These are phyloP conservation scores for Dynastes hyllus DNA, from an alignment of 2,888 invertebrate species.

Conservation along the genomic window DNA sequence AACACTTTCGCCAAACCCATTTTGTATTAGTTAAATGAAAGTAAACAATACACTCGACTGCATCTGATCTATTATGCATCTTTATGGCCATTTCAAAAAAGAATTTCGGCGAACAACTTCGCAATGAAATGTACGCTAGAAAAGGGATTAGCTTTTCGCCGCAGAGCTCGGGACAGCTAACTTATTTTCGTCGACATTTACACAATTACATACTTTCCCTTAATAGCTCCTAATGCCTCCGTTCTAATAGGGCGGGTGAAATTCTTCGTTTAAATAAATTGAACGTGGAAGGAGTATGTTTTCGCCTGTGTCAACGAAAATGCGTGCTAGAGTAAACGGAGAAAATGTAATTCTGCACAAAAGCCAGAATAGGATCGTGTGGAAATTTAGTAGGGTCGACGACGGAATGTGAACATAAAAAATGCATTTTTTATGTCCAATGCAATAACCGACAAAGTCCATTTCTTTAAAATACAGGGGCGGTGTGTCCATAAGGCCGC, in stretches of 20 bases:
- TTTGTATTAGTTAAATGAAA: too few relatives aligned
- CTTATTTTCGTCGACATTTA: constrained; percentile 3
- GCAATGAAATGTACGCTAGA: too few relatives aligned
- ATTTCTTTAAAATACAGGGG: too few relatives aligned
- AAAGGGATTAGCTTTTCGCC: too few relatives aligned
- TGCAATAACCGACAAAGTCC: too few relatives aligned
- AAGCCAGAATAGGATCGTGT: background rate
- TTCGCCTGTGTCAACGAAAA: background rate
- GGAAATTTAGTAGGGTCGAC: background rate
- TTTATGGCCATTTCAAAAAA: too few relatives aligned
- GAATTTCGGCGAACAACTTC: too few relatives aligned
- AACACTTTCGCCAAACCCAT: too few relatives aligned
- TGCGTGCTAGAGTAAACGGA: background rate
- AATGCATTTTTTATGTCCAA: too few relatives aligned
- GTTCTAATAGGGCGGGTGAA: background rate
- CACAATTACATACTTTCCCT: constrained; percentile 17
- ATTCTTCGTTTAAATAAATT: constrained; percentile 17
- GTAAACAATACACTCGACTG: too few relatives aligned
- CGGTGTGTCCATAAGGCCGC: too few relatives aligned
- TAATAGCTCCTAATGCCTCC: background rate
- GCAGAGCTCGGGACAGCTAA: background rate
- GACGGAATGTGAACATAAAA: background rate
- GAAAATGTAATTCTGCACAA: background rate
- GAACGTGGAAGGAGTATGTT: background rate
- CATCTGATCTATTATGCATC: too few relatives aligned